Percentiles rank a stretch among this genome's conserved stretches.
Evolutionary conservation across 2,888 invertebrate genomes (phyloP).

Genomic region (Sepioteuthis lessoniana): DNA sequence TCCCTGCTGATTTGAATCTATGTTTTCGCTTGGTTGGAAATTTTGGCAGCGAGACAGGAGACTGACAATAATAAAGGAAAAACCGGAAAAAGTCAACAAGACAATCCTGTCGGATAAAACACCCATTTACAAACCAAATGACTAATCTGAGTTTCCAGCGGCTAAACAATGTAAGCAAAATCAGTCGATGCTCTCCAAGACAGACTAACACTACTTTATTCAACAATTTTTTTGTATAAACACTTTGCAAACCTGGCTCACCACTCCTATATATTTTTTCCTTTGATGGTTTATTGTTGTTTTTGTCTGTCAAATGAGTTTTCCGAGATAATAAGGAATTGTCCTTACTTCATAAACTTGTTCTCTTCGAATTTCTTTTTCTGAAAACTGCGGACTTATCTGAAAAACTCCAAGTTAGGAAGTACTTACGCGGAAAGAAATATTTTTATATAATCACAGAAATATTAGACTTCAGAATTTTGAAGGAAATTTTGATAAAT

Average conservation of each 20-base stretch:
- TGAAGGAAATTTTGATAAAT: too few species aligned
- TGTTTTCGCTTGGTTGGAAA: not conserved
- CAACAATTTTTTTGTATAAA: not conserved
- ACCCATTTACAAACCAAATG: not conserved
- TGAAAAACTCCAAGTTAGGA: too few species aligned
- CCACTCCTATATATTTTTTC: not conserved
- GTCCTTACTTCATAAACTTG: not conserved
- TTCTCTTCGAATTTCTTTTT: not conserved
- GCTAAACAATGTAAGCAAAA: not conserved
- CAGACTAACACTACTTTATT: not conserved
- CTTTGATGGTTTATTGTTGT: not conserved
- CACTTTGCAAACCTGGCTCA: not conserved
- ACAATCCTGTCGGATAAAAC: not conserved
- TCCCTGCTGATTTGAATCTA: not conserved
- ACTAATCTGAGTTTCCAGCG: not conserved
- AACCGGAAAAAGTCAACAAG: not conserved
- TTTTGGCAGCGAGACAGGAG: not conserved
- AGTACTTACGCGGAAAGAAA: too few species aligned
- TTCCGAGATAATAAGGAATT: not conserved
- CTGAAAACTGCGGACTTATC: too few species aligned
- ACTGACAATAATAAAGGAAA: not conserved
- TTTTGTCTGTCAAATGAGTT: not conserved
- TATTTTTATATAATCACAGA: too few species aligned
- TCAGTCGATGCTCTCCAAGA: not conserved
- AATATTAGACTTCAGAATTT: too few species aligned